Base-by-base conservation (phyloP, 2,888 invertebrate genomes). In the Limnephilus rhombicus region DNA sequence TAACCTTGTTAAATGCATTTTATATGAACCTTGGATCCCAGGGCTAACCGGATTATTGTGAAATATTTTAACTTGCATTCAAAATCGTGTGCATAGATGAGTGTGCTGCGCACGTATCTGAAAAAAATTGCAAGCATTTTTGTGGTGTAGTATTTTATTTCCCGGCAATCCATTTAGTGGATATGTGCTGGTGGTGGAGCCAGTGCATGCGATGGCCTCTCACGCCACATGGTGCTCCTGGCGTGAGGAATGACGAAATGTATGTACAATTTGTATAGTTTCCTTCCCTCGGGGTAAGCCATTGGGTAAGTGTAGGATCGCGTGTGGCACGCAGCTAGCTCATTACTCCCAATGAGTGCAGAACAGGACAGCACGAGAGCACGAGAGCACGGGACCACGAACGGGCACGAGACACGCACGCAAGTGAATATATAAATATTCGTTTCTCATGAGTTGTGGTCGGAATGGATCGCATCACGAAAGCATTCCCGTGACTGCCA, bases 221-320 rank as follows among this genome's bases (percentile, higher is more conserved):
- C 83, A 41, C 83, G 83, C 34, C 37, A 41, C 34, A 2, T 5
- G 13, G 24, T 37, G 29, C 82, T 34, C 24, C 37, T 34, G 18
- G 37, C 24, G 37, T 15, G 34, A 82, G 15, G 82, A 83, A 31
- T 83, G 83, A 83, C 83, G 83, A 83, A 34, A 37, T 34, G 82
- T 37, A 41, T 49, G 49, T 34, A 13, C 24, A 83, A 37, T 83
- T 24, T 37, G 83, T 41, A 24, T 11, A 37, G 83, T 34, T 18
- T 34, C 83, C 83, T 34, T 83, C 83, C 83, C 83, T 24, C 83
- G 37, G 83, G 83, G 83, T 83, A 68, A 68, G 68, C 83, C 83
- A 11, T 37, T 18, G 83, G 83, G 83, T 83, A 68, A 68, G 68
- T 15, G 82, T 37, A 5, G 82, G 15, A 24, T 83, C 37, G 83